phyloP scores from a whole-genome alignment of 2,113 vertebrate genomes.

The Fregata magnificens region DNA sequence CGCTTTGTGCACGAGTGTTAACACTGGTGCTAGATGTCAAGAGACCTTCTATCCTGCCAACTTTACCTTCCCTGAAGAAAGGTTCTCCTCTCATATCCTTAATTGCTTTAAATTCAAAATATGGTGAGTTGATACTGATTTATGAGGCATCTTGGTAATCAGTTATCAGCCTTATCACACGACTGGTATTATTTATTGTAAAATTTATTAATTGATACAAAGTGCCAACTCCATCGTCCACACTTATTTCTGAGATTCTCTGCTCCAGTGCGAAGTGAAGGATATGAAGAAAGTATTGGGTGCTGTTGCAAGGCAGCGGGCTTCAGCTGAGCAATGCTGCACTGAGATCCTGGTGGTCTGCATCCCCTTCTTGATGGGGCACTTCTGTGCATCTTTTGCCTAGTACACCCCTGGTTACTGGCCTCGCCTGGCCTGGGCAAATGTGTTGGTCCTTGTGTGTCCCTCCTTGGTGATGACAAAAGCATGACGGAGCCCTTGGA shows the following conservation, averaged over 20 bases:
- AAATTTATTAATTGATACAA: not conserved
- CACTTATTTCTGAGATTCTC: not conserved
- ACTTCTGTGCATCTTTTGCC: not conserved
- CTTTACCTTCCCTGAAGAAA: not conserved
- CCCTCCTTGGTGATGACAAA: not conserved
- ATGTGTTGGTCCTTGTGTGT: not conserved
- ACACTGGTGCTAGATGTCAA: not conserved
- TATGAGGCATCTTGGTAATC: not conserved
- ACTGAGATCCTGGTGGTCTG: not conserved
- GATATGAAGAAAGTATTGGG: not conserved
- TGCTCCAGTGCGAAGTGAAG: fast-evolving
- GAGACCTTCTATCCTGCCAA: not conserved
- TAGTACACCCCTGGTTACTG: not conserved
- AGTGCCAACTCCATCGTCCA: not conserved
- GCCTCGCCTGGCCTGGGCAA: not conserved
- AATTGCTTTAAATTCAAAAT: not conserved
- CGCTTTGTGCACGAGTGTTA: fast-evolving
- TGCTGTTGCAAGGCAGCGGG: no score
- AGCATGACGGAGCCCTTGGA: not conserved
- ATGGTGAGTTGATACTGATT: not conserved
- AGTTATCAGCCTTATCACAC: not conserved
- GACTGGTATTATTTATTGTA: not conserved
- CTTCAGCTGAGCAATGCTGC: not conserved
- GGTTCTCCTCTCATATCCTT: not conserved
- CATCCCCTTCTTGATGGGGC: not conserved